Evolutionary conservation across 2,113 vertebrate species (phyloP), one percentile per base, ranked within the genome.

Genomic region (Acrocephalus kingi): DNA sequence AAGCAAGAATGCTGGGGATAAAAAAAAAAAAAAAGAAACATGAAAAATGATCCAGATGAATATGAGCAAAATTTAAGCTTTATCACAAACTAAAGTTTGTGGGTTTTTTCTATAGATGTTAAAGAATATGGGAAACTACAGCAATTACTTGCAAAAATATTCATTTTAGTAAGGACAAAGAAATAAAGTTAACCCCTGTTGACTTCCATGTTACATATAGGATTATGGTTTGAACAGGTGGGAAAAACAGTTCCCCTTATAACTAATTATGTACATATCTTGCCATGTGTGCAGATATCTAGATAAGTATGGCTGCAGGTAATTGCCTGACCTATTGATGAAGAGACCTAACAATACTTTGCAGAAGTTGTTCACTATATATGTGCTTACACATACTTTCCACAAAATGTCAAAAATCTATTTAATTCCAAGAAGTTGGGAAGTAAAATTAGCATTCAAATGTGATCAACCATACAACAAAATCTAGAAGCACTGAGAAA

Each of bases 401-500:
- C 54, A 90, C 43, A 94, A 93, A 93, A 75, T 90, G 51, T 56
- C 28, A 90, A 58, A 96, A 96, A 92, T 93, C 54, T 85, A 51
- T 80, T 89, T 96, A 73, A 88, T 95, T 96, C 63, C 85, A 58
- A 91, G 64, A 89, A 91, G 68, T 85, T 82, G 92, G 63, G 56
- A 95, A 78, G 21, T 82, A 84, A 89, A 97, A 97, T 97, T 72
- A 67, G 24, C 46, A 93, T 81, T 97, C 83, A 93, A 75, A 97
- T 90, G 41, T 94, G 96, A 72, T 63, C 85, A 97, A 67, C 51
- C 78, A 63, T 94, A 68, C 48, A 92, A 75, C 61, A 94, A 88
- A 93, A 93, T 78, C 87, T 87, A 85, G 82, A 96, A 83, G 92
- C 96, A 69, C 54, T 93, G 72, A 92, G 84, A 96, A 97, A 81